Evolutionary conservation across 2,113 vertebrate species (phyloP), one percentile per base, ranked within the genome.

Genomic region (Nothoprocta pentlandii): DNA sequence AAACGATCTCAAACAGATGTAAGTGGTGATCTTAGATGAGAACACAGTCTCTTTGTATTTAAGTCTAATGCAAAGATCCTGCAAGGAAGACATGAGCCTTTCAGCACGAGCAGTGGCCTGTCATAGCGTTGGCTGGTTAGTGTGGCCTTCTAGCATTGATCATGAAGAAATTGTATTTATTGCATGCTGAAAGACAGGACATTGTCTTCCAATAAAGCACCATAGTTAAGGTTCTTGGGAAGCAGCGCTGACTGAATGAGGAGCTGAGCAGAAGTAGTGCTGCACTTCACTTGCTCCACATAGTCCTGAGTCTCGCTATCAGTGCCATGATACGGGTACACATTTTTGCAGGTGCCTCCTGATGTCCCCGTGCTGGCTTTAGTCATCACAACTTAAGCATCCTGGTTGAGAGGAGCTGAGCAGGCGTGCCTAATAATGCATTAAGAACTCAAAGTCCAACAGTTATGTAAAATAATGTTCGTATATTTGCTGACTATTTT

Each of bases 341-440:
- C 3, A 23, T 32, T 36, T 41, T 56, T 66, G 44, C 42, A 46
- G 23, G 39, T 5, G 8, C 30, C 16, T 54, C 62, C 75, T 53
- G 49, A 53, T 56, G 56, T 41, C 47, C 41, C 16, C 58, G 36
- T 34, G 22, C 56, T 85, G 30, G 42, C 58, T 87, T 54, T 26
- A 49, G 54, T 44, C 34, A 46, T 17, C n/a, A 34, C 19, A 13
- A 58, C 73, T 66, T 51, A 85, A 80, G 44, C 16, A 54, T 30
- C 5, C 23, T 14, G 17, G 8, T 63, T 44, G 47, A 74, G 39
- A 79, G 47, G 16, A 58, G 25, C 12, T 41, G 64, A 62, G 7
- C 32, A 30, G 9, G 30, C 0, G 1, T 1, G 1, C 21, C 59
- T 78, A 22, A 25, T 79, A 67, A 22, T 0, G 3, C 14, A 13